A percentile compares a stretch with the other conserved stretches of the same genome.
These are phyloP conservation scores for Hormiphora californensis DNA, from an alignment of 37 sponge, comb jelly and placozoan genomes.

Conservation along the genomic window DNA sequence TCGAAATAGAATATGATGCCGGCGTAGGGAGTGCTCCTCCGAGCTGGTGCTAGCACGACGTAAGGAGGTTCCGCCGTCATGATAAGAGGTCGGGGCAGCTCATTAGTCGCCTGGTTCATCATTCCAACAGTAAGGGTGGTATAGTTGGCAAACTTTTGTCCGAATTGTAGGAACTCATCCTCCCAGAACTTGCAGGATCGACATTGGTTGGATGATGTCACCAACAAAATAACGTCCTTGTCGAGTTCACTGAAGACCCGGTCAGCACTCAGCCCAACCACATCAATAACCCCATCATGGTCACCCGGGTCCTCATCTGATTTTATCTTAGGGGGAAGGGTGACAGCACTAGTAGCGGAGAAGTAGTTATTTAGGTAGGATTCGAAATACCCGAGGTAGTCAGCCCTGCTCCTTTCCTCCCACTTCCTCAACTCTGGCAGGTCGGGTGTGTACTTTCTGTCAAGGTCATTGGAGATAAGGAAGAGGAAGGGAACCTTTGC, in stretches of 20 bases:
- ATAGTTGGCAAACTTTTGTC: neutral
- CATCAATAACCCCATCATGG: neutral
- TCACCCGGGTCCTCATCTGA: neutral
- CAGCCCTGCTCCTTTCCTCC: neutral
- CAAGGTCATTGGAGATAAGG: neutral
- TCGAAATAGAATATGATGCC: neutral
- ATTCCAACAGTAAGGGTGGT: neutral
- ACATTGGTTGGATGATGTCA: constrained; percentile 1
- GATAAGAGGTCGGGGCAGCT: neutral
- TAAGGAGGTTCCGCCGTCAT: neutral
- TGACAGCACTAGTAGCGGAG: neutral
- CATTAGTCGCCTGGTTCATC: neutral
- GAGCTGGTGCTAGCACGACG: neutral
- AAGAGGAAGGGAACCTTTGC: neutral
- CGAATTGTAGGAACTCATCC: neutral
- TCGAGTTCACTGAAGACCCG: neutral
- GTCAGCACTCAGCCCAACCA: neutral
- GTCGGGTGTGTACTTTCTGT: neutral
- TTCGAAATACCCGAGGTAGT: neutral
- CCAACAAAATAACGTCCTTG: neutral
- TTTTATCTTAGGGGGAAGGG: neutral
- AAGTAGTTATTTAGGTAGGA: neutral
- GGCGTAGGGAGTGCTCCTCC: neutral
- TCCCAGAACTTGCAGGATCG: neutral
- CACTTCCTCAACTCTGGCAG: neutral